Evolutionary conservation across 2,797 vertebrate species (phyloP), one percentile per base, ranked within the genome.

Genomic region (Microcaecilia unicolor): DNA sequence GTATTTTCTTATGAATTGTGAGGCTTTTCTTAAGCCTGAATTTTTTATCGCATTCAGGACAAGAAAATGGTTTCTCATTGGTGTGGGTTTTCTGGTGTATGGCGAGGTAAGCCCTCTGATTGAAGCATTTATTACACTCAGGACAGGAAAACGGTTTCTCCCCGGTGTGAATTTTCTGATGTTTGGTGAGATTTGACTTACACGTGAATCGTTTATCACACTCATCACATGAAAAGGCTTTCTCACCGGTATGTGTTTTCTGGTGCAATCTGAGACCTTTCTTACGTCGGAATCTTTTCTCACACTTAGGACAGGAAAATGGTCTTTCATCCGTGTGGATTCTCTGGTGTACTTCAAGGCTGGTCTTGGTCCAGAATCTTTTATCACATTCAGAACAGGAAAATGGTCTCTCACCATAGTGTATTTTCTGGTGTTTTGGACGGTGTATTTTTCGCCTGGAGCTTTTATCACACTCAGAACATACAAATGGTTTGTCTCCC

Each of bases 191-290:
- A 35, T 38, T 42, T 0, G 42, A 45, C 2, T 34, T 42, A 29
- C 35, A 38, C 29, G 38, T 35, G 35, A 45, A 45, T 5, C 42
- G 35, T 24, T 45, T 38, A 13, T 42, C 42, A 2, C 42, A 45
- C 25, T 37, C 22, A 1, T 19, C 15, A 4, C 41, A 44, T 34
- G 44, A 34, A 41, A 44, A 44, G 28, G 37, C 41, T 15, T 44
- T 44, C 33, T 44, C 44, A 31, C 44, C 44, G 23, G 44, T 44
- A 13, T 44, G 41, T 15, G 41, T 44, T n/a, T 36, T 37, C 34
- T 44, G 41, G 24, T 44, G 41, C 2, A 41, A 4, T 2, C 41
- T 34, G 1, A 44, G 23, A 20, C 44, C 41, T 1, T 41, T 44
- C 0, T 41, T 41, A 41, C 41, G 44, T 18, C 41, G 28, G 41